Percentiles rank a stretch among this genome's conserved stretches.
Evolutionary conservation across 2,113 vertebrate genomes (phyloP).

Genomic region (Drymodes brunneopygia): DNA sequence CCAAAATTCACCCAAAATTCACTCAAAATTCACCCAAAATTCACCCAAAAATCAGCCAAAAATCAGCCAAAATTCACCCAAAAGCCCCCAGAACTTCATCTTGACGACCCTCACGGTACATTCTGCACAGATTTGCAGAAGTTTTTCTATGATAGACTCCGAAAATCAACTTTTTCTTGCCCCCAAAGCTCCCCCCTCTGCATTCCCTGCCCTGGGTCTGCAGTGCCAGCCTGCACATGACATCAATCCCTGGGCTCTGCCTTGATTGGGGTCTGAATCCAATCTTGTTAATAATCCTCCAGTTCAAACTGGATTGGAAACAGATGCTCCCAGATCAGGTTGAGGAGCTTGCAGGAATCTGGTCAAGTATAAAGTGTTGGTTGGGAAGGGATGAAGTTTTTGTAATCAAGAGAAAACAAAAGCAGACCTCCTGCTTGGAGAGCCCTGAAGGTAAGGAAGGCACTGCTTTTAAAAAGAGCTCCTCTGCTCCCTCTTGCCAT

Average conservation of each 20-base stretch:
- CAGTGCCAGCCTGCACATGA: constrained; percentile 47
- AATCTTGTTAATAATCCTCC: constrained; percentile 64
- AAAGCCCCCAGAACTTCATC: background rate
- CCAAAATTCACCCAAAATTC: no score
- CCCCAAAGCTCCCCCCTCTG: background rate
- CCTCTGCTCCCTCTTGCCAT: constrained; percentile 6
- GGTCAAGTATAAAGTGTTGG: background rate
- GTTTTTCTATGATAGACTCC: background rate
- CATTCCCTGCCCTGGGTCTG: background rate
- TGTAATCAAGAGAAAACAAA: constrained; percentile 55
- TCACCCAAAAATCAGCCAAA: no score
- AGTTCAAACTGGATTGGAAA: constrained; percentile 66
- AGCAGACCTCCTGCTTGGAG: constrained; percentile 53
- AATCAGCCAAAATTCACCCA: no score
- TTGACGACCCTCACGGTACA: constrained; percentile 11
- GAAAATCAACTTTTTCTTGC: constrained; percentile 17
- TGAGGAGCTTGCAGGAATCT: constrained; percentile 33
- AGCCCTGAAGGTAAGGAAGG: constrained; percentile 45
- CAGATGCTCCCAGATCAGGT: constrained; percentile 69
- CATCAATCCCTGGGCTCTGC: constrained; percentile 63
- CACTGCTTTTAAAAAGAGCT: background rate
- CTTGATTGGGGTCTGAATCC: constrained; percentile 71
- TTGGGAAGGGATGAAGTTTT: constrained; percentile 29
- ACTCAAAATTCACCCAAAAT: no score
- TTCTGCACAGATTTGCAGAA: constrained; percentile 33